Conservation (phyloP, 1,140 invertebrate genomes). For the Sinonovacula constricta region DNA sequence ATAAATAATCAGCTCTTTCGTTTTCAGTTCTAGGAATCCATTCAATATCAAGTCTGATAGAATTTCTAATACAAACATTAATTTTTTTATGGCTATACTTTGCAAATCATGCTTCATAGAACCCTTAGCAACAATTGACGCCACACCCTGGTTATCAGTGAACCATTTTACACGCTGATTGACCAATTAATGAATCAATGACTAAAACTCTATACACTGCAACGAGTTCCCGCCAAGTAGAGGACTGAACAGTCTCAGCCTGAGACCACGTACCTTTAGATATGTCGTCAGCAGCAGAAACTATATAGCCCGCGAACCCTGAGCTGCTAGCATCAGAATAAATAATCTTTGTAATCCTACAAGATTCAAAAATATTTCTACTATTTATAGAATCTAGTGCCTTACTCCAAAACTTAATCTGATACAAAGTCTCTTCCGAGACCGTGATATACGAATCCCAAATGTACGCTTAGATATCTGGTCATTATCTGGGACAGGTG, state of each 20-base stretch:
- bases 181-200: background rate
- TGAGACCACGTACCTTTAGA: slow-evolving; percentile 13
- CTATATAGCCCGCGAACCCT: slow-evolving; percentile 12
- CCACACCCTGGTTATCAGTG: slow-evolving; percentile 3
- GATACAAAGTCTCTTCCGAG: background rate
- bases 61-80: slow-evolving; percentile 9
- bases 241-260: slow-evolving; percentile 19
- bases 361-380: slow-evolving; percentile 7
- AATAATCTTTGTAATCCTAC: slow-evolving; percentile 16
- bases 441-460: slow-evolving; percentile 6
- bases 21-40: slow-evolving; percentile 27
- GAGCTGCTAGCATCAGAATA: slow-evolving; percentile 18
- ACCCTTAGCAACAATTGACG: slow-evolving; percentile 21
- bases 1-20: slow-evolving; percentile 25
- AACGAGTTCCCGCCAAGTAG: slow-evolving; percentile 25
- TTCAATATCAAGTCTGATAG: slow-evolving; percentile 30
- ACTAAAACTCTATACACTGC: slow-evolving; percentile 2
- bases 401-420: slow-evolving; percentile 13
- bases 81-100: slow-evolving; percentile 19
- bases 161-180: slow-evolving; percentile 21
- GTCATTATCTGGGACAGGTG: slow-evolving; percentile 21
- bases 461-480: slow-evolving; percentile 22
- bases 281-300: slow-evolving; percentile 2
- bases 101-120: slow-evolving; percentile 38
- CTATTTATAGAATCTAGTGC: background rate